phyloP scores from a whole-genome alignment of 2,113 vertebrate species.

The Lates calcarifer region DNA sequence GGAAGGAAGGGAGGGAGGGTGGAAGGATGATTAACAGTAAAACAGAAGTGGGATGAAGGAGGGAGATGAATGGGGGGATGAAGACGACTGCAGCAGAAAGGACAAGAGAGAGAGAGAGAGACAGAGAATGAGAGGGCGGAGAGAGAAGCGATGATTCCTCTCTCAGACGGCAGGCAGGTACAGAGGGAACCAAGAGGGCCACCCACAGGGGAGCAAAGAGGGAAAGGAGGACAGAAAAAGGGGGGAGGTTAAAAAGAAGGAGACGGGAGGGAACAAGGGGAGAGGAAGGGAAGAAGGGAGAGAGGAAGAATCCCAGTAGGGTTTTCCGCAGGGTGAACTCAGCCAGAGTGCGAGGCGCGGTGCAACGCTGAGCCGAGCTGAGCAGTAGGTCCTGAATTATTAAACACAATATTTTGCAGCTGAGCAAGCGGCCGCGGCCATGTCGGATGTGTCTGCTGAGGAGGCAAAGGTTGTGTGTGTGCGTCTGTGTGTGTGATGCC shows the following conservation, averaged over 20 bases:
- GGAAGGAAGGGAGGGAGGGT: not conserved
- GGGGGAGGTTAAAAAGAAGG: conserved; percentile 31
- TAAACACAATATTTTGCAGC: conserved; percentile 80
- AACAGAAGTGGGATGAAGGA: conserved; percentile 23
- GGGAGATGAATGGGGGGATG: not conserved
- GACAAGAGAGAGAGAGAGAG: conserved; percentile 14
- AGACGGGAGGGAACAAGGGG: not conserved
- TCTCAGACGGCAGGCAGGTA: not conserved
- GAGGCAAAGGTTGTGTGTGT: conserved; percentile 31
- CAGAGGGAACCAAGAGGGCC: not conserved
- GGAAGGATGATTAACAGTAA: conserved; percentile 25
- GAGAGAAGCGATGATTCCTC: not conserved
- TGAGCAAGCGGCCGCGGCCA: conserved; percentile 62
- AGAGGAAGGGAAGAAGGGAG: conserved; percentile 6
- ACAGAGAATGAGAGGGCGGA: not conserved
- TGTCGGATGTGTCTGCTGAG: conserved; percentile 60
- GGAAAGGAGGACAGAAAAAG: conserved; percentile 1
- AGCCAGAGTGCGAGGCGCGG: conserved; percentile 42
- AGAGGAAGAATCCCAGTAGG: conserved; percentile 56
- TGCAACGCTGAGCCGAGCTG: conserved; percentile 44
- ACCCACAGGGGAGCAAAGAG: not conserved
- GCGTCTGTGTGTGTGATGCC: conserved; percentile 11
- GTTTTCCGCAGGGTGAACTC: conserved; percentile 64
- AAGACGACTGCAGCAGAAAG: conserved; percentile 30
- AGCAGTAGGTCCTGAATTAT: conserved; percentile 81